A percentile compares a stretch with the other conserved stretches of the same genome.
phyloP scores from a whole-genome alignment of 2,113 vertebrate genomes.

The Misgurnus anguillicaudatus region DNA sequence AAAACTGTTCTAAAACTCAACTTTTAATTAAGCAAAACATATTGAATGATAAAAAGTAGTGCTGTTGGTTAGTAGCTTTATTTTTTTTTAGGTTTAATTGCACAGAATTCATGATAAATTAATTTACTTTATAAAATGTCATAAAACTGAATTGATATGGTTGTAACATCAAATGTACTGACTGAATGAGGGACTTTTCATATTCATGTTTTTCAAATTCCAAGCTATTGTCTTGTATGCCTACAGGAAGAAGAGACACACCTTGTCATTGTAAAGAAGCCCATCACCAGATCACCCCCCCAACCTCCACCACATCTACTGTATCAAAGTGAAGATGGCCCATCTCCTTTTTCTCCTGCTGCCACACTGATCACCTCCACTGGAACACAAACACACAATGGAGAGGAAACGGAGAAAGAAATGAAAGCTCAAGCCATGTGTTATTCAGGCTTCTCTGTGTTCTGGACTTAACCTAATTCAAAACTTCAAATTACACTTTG shows the following conservation, averaged over 20 bases:
- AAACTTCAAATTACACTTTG: constrained; percentile 13
- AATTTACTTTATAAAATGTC: no score
- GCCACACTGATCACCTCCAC: constrained; percentile 65
- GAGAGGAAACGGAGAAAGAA: constrained; percentile 99
- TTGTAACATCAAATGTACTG: no score
- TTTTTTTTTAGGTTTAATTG: no score
- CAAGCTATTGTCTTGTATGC: neutral
- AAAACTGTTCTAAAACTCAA: no score
- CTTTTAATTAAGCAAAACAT: no score
- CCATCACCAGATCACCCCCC: neutral
- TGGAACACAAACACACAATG: constrained; percentile 76
- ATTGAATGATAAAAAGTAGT: no score
- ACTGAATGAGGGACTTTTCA: neutral
- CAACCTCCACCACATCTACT: neutral
- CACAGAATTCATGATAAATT: no score
- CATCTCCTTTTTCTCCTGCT: constrained; percentile 54
- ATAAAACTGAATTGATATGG: no score
- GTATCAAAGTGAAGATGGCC: constrained; percentile 62
- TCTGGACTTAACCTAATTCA: constrained; percentile 69
- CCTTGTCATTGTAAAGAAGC: neutral
- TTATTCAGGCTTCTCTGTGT: constrained; percentile 72
- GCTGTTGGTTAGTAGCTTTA: no score
- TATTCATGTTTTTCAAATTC: neutral
- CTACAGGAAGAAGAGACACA: constrained; percentile 12
- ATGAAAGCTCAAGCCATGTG: constrained; percentile 73